These are phyloP conservation scores for Callocephalon fimbriatum DNA, from an alignment of 2,113 vertebrate genomes.

Conservation along the genomic window DNA sequence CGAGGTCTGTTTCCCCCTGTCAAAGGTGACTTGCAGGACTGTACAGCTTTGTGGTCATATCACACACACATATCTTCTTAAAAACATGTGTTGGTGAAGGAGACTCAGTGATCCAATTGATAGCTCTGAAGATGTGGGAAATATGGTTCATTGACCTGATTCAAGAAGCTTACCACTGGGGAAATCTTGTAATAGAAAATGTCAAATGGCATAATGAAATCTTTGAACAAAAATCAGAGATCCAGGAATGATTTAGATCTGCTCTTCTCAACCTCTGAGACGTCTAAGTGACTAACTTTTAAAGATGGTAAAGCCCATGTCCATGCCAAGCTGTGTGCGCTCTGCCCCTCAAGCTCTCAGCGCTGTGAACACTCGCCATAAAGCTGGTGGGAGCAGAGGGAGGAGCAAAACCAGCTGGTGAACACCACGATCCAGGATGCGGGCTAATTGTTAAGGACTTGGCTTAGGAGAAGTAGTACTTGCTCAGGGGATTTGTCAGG, in stretches of 20 bases:
- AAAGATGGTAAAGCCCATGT: background rate
- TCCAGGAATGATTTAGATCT: background rate
- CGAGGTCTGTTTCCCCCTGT: background rate
- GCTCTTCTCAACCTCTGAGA: background rate
- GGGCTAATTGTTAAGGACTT: background rate
- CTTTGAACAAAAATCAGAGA: background rate
- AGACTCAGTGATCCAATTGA: background rate
- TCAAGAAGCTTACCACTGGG: background rate
- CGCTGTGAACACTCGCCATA: background rate
- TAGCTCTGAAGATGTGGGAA: background rate
- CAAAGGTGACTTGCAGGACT: background rate
- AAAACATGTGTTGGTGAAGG: background rate
- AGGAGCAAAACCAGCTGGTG: background rate
- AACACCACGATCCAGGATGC: background rate
- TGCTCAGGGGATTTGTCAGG: background rate
- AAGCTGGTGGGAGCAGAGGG: background rate
- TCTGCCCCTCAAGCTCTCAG: background rate
- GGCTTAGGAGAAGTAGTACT: background rate
- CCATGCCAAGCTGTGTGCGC: rapidly evolving
- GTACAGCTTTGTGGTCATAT: background rate
- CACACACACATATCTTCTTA: background rate
- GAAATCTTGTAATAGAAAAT: background rate
- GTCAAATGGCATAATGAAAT: background rate
- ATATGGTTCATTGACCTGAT: background rate
- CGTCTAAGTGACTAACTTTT: background rate